Evolutionary conservation across 2,797 vertebrate genomes (phyloP), one percentile per base, ranked within the genome.

Genomic region (Tenualosa thibaudeaui): DNA sequence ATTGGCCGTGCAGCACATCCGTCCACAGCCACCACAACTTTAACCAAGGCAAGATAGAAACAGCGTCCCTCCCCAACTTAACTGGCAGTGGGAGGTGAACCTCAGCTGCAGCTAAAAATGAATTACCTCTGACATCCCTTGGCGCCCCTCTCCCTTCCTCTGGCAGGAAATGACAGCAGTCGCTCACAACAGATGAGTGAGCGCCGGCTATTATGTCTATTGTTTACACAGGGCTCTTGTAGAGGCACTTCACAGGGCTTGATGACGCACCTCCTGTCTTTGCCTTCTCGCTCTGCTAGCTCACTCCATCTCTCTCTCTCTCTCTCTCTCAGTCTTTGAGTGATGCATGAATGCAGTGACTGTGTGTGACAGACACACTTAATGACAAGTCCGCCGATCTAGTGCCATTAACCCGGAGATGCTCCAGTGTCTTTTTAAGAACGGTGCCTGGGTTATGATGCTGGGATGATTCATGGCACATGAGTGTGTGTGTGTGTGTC

Each of bases 361-460:
- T 86, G 84, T 83, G 83, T 89, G 85, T 87, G 82, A 84, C 84
- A 86, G 82, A 43, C 83, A 84, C 65, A 85, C 81, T 82, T 40
- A 85, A 62, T 86, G 85, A 88, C 89, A 89, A 50, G 82, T 85
- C 65, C 5, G 75, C 46, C 81, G 83, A 87, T 90, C 86, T 81
- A 89, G 87, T 85, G 88, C 83, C 84, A 90, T 86, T 90, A 85
- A 86, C 87, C 84, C 88, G 86, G 68, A 71, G 87, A 82, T 75
- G 86, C 90, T 89, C 46, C 43, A 81, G 85, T 86, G 84, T 82
- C 81, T 54, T 31, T 71, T 86, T 53, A 19, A 82, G 31, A 83
- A 82, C 75, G 82, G 68, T 84, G 71, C 5, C 82, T 53, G 40
- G 84, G 83, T 26, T 56, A 88, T 86, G 84, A 90, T 85, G 82